Conservation (phyloP, 2,113 vertebrate species). For the Engraulis encrasicolus region DNA sequence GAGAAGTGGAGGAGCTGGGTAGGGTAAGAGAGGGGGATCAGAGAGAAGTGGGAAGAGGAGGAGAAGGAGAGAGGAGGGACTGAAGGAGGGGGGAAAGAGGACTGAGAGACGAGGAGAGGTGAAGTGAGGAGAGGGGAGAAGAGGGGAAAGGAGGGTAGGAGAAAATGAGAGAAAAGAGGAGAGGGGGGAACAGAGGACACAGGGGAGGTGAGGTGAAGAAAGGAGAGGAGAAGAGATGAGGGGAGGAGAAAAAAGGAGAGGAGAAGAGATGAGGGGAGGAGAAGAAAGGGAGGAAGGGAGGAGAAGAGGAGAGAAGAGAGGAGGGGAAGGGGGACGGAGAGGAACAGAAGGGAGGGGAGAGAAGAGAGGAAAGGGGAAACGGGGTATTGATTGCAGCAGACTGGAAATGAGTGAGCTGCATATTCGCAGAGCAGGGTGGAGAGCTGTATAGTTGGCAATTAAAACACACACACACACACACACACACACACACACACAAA, state of each 20-base stretch:
- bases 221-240: neutral
- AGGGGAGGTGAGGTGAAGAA: no score
- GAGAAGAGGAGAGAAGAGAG: no score
- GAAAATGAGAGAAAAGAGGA: neutral
- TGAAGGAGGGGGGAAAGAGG: neutral
- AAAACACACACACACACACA: neutral
- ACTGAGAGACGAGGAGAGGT: no score
- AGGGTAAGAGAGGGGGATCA: no score
- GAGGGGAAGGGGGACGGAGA: neutral
- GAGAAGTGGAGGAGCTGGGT: no score
- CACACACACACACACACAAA: constrained; percentile 1
- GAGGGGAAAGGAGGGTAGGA: neutral
- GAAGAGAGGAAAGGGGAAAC: neutral
- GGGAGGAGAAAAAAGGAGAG: neutral
- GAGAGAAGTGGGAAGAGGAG: neutral
- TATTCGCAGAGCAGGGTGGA: neutral
- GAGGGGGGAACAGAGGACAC: no score
- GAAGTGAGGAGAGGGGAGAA: neutral
- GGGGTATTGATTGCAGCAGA: neutral
- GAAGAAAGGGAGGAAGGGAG: neutral
- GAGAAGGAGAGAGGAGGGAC: neutral
- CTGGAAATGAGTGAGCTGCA: constrained; percentile 17
- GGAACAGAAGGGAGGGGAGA: no score
- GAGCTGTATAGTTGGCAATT: neutral
- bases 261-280: neutral